phyloP scores from a whole-genome alignment of 2,888 invertebrate genomes.

The Spialia ferax region DNA sequence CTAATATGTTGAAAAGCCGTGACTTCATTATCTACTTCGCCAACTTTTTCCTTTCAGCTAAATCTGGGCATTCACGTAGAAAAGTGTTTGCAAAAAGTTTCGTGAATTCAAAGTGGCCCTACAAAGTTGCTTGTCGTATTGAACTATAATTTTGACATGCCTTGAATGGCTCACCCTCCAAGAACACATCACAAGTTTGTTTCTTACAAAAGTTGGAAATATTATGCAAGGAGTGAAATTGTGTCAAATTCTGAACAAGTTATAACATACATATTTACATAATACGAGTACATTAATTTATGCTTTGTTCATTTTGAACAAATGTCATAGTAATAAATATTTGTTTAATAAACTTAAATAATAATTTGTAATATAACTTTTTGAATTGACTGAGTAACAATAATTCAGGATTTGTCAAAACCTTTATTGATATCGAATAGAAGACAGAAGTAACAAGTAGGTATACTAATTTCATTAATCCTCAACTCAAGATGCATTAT shows the following conservation, averaged over 20 bases:
- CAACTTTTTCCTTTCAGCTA: slow-evolving; percentile 24
- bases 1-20: neutral
- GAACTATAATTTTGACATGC: slow-evolving; percentile 31
- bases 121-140: slow-evolving; percentile 29
- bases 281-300: no score
- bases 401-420: no score
- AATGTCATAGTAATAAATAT: no score
- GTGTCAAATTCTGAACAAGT: slow-evolving; percentile 3
- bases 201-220: slow-evolving; percentile 10
- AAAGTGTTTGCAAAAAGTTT: slow-evolving; percentile 28
- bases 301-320: no score
- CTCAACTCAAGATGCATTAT: no score
- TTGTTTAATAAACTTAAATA: neutral
- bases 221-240: slow-evolving; percentile 11
- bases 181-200: slow-evolving; percentile 20
- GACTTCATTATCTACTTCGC: slow-evolving; percentile 16
- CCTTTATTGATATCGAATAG: no score
- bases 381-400: no score
- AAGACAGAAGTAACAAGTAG: no score
- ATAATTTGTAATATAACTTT: no score
- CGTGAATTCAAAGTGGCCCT: slow-evolving; percentile 19
- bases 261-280: no score
- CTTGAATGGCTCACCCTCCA: slow-evolving; percentile 16
- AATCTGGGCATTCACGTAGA: slow-evolving; percentile 31
- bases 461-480: no score